Conservation (phyloP, 2,888 invertebrate genomes). For the Chironomus tentans region DNA sequence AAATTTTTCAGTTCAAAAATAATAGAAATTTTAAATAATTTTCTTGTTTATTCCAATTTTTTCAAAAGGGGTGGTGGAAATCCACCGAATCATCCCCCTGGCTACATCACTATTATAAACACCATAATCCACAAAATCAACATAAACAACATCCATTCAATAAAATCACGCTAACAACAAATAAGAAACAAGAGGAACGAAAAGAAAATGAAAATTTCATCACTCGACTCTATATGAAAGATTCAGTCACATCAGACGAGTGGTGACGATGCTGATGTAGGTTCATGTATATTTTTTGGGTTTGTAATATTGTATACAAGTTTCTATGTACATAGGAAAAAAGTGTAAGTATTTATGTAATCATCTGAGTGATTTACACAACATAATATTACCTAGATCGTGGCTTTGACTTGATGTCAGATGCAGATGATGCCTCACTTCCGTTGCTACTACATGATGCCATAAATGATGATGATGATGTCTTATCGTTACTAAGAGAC, state of each 20-base stretch:
- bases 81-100: no score
- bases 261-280: neutral
- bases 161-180: neutral
- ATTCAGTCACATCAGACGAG: neutral
- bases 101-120: no score
- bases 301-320: neutral
- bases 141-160: no score
- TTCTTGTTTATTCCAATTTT: no score
- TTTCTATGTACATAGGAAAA: neutral
- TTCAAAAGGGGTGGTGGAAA: no score
- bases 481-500: conserved; percentile 33
- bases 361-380: neutral
- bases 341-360: neutral
- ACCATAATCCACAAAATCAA: no score
- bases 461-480: conserved; percentile 28
- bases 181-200: no score
- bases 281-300: neutral
- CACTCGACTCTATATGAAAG: no score
- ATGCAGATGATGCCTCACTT: conserved; percentile 32
- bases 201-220: no score
- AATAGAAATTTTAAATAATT: no score
- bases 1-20: no score
- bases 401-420: conserved; percentile 35
- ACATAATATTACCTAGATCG: conserved; percentile 35
- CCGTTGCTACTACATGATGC: conserved; percentile 32